phyloP scores from a whole-genome alignment of 92 coral and sea anemone species.

The Porites rus region DNA sequence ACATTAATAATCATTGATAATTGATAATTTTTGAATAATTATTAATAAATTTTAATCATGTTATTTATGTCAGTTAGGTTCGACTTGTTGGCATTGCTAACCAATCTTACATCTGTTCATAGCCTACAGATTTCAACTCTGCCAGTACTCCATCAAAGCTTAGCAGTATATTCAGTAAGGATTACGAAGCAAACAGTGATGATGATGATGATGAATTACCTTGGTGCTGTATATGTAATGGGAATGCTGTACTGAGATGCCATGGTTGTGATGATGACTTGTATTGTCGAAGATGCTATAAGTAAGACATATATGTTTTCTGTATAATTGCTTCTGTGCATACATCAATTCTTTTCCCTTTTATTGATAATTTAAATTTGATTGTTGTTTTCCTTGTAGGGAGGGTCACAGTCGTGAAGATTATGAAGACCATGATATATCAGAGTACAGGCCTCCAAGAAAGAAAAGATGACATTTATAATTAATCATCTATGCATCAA shows the following conservation, averaged over 20 bases:
- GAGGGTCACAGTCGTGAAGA: slow-evolving; percentile 92
- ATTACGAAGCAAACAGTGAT: slow-evolving; percentile 84
- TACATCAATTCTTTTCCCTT: too few species aligned
- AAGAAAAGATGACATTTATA: slow-evolving; percentile 60
- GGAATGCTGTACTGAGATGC: slow-evolving; percentile 94
- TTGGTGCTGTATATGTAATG: slow-evolving; percentile 99
- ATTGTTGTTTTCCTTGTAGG: slow-evolving; percentile 47
- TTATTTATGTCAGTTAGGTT: background rate
- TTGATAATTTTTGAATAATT: too few species aligned
- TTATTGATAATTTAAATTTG: too few species aligned
- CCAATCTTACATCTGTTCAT: background rate
- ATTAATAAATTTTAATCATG: too few species aligned
- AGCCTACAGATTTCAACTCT: background rate
- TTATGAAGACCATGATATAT: slow-evolving; percentile 88
- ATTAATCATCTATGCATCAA: too few species aligned
- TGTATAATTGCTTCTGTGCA: too few species aligned
- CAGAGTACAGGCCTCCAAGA: slow-evolving; percentile 88
- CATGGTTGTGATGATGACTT: slow-evolving; percentile 98
- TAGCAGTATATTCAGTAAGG: slow-evolving; percentile 73
- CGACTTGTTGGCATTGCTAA: background rate
- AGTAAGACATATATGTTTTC: slow-evolving; percentile 41
- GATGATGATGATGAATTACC: slow-evolving; percentile 97
- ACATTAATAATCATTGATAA: too few species aligned
- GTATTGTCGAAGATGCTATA: slow-evolving; percentile 94
- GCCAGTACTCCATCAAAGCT: slow-evolving; percentile 46